Conservation (phyloP, 2,888 invertebrate species). For the Elegia similella region DNA sequence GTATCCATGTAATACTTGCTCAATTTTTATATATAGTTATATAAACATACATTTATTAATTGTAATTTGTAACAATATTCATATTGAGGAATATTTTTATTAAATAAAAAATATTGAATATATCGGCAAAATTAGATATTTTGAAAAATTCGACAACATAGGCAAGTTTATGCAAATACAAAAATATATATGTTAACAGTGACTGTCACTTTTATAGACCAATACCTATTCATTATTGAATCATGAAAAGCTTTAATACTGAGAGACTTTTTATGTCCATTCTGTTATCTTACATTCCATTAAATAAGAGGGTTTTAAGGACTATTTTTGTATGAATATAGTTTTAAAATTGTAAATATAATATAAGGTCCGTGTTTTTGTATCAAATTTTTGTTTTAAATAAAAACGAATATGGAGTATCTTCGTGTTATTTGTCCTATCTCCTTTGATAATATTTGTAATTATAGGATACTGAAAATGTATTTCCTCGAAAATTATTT, state of each 20-base stretch:
- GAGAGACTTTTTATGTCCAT: constrained; percentile 40
- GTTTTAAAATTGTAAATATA: constrained; percentile 56
- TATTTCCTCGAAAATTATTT: too few relatives aligned
- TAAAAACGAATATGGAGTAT: constrained; percentile 26
- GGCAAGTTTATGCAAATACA: not conserved
- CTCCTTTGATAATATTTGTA: too few relatives aligned
- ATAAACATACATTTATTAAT: not conserved
- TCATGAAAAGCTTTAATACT: constrained; percentile 49
- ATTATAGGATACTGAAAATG: too few relatives aligned
- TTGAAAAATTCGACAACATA: not conserved
- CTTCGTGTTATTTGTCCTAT: constrained; percentile 17
- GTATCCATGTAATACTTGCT: not conserved
- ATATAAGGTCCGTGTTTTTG: constrained; percentile 24
- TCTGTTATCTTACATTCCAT: constrained; percentile 37
- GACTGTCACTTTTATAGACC: not conserved
- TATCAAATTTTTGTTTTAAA: constrained; percentile 40
- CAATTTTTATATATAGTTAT: not conserved
- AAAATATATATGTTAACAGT: not conserved
- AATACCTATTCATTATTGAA: not conserved
- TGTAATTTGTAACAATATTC: too few relatives aligned
- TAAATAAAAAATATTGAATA: not conserved
- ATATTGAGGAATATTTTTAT: not conserved
- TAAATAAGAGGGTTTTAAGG: constrained; percentile 44
- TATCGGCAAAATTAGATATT: not conserved
- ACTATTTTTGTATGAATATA: constrained; percentile 50